These are phyloP conservation scores for Harpalus rubripes DNA, from an alignment of 2,888 invertebrate genomes.

Conservation along the genomic window DNA sequence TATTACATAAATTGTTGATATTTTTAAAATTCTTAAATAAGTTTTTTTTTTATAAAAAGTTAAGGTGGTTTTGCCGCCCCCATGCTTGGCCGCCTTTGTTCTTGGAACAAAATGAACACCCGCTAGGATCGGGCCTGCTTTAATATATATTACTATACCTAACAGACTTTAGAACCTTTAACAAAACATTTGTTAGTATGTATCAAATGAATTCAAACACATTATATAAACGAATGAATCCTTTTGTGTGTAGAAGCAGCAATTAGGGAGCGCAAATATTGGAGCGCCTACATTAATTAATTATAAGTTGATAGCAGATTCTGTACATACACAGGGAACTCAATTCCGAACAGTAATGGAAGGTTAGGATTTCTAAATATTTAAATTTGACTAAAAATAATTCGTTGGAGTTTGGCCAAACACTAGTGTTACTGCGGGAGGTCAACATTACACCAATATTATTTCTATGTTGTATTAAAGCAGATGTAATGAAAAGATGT, in stretches of 20 bases:
- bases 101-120: no score
- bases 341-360: not conserved
- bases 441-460: not conserved
- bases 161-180: no score
- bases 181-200: not conserved
- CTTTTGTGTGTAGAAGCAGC: not conserved
- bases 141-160: no score
- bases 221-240: not conserved
- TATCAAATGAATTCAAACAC: not conserved
- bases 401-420: not conserved
- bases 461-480: no score
- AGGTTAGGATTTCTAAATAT: constrained; percentile 6
- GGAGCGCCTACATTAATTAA: not conserved
- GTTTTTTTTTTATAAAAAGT: no score
- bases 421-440: not conserved
- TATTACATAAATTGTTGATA: no score
- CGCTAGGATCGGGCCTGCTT: no score
- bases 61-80: no score
- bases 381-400: constrained; percentile 7
- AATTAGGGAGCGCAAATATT: not conserved
- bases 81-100: no score
- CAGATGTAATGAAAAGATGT: no score
- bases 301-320: not conserved
- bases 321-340: not conserved
- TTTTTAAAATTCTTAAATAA: no score